Base-by-base conservation (phyloP, 2,113 vertebrate genomes). In the Alexandromys fortis region DNA sequence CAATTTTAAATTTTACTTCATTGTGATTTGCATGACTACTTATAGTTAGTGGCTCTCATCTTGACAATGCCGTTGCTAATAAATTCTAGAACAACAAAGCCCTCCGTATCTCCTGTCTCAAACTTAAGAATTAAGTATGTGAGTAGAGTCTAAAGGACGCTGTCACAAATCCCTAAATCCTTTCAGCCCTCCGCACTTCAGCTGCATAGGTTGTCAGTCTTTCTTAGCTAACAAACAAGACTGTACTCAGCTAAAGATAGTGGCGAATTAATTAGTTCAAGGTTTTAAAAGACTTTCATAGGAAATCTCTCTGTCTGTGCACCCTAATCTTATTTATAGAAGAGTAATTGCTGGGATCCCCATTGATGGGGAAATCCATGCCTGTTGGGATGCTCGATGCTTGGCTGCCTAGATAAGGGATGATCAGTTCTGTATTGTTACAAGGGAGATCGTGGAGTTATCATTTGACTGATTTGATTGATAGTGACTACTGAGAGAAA, bases 1-100 rank as follows among this genome's bases (percentile, higher is more conserved):
- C 42, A 89, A 67, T 45, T 88, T 88, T 67, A 24, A 52, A 72
- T 90, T 81, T 70, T 42, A 61, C 19, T 47, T 70, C 5, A 68
- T 63, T 93, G 89, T 93, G 67, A 33, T 72, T 88, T 94, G 49
- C 63, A 42, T 82, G 22, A 19, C 33, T 93, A 8, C 14, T 2
- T 67, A 28, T 42, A 35, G 19, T 78, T 86, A 73, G 68, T 75
- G 55, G 68, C 45, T 95, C 22, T 30, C 16, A 68, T 94, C 38
- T 33, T 77, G 65, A 42, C 19, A 28, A 28, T 58, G 7, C 7
- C 42, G 4, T 35, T 81, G 52, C 65, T 38, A 96, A 77, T 38
- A 45, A 52, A 95, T 85, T 89, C 17, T 68, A 85, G 47, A 68
- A 73, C 95, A 95, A 91, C 2, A 7, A 96, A 83, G 45, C 47